Base-by-base conservation (phyloP, 2,888 invertebrate genomes). In the Drosophila falleni region DNA sequence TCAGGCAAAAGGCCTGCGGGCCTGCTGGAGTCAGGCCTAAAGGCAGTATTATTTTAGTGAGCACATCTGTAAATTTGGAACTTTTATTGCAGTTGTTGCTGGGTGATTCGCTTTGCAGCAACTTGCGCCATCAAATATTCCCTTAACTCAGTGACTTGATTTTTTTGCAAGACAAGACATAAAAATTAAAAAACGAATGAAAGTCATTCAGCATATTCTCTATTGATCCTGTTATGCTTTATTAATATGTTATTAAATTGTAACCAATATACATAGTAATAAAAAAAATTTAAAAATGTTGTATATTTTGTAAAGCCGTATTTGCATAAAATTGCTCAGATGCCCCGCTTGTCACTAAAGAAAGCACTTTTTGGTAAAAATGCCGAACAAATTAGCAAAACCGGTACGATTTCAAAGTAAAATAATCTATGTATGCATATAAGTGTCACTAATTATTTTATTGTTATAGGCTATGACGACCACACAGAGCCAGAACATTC, bases 391-490 rank as follows among this genome's bases (percentile, higher is more conserved):
- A 58, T 66, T 9, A 78, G 42, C 15, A 74, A 74, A 51, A 49
- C n/a, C 11, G 74, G 74, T 74, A 58, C 47, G 44, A n/a, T 6
- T 15, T n/a, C 3, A 1, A 58, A n/a, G 3, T 13, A 0, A 53
- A 11, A 2, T 10, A 37, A 15, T 15, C 11, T 0, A 10, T 15
- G 10, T 47, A 11, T 6, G 29, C 29, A 29, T 26, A n/a, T 11
- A n/a, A 4, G 13, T n/a, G 2, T 10, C 10, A 15, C 29, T 31
- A 31, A 47, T 37, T n/a, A 6, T 37, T n/a, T n/a, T 37, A 8
- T 37, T 37, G 31, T 68, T 60, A 3, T 5, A 89, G 91, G 85
- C 4, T 90, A 87, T 37, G 90, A 89, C 0, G 79, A 71, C 13
- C 54, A 73, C 16, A 9, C 55, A 23, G 35, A 62, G 37, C 19